Evolutionary conservation across 2,113 vertebrate genomes (phyloP).

Genomic region (Ophthalmolycus amberensis): DNA sequence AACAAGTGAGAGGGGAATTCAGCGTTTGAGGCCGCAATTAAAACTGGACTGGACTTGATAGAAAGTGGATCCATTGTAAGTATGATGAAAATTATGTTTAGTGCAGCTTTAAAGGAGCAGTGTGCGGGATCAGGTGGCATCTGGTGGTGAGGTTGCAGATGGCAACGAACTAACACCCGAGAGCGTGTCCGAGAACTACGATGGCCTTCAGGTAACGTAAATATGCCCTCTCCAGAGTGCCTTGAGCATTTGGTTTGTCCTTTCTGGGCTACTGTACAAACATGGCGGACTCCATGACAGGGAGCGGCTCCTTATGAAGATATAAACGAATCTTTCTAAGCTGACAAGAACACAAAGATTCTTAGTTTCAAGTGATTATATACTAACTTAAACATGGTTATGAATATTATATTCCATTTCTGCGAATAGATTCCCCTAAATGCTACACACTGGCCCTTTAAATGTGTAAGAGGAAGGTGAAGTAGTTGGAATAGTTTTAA

Average conservation of each 20-base stretch:
- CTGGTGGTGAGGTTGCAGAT: neutral
- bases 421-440: neutral
- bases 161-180: neutral
- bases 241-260: neutral
- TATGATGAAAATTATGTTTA: too few species aligned
- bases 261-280: neutral
- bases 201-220: neutral
- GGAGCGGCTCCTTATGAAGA: too few species aligned
- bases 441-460: neutral
- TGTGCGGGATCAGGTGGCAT: neutral
- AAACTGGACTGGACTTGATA: neutral
- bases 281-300: neutral
- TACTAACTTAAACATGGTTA: neutral
- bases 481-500: neutral
- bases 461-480: neutral
- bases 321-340: too few species aligned
- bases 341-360: too few species aligned
- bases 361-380: neutral
- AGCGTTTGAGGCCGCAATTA: constrained; percentile 3
- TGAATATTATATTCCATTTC: too few species aligned
- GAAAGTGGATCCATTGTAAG: neutral
- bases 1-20: constrained; percentile 4
- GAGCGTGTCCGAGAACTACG: neutral
- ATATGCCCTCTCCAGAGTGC: neutral
- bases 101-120: too few species aligned